Conservation (phyloP, 1,140 invertebrate species). For the Drosophila grimshawi region DNA sequence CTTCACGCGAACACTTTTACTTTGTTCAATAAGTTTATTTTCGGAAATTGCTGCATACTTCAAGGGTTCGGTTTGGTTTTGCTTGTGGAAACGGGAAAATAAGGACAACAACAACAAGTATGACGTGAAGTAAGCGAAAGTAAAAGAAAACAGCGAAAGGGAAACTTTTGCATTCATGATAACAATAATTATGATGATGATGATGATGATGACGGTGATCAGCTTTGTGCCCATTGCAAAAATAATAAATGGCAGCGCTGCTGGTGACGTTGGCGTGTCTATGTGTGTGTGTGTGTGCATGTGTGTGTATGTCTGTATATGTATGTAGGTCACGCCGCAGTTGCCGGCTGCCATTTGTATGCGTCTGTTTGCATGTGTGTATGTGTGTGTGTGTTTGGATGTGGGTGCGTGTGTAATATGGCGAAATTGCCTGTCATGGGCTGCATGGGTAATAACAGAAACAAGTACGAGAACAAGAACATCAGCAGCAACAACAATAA, state of each 20-base stretch:
- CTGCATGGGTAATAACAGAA: conserved; percentile 39
- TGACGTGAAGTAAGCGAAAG: conserved; percentile 29
- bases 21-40: conserved; percentile 61
- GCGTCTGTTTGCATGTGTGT: conserved; percentile 17
- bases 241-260: conserved; percentile 47
- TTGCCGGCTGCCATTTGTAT: conserved; percentile 37
- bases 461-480: conserved; percentile 35
- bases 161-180: conserved; percentile 33
- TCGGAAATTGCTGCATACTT: conserved; percentile 76
- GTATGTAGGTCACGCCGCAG: conserved; percentile 42
- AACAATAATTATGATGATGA: conserved; percentile 20
- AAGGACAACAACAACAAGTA: conserved; percentile 13
- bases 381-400: background rate
- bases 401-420: conserved; percentile 40
- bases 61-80: conserved; percentile 55
- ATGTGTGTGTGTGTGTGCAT: conserved; percentile 4
- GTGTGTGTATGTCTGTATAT: conserved; percentile 19
- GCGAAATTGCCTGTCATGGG: conserved; percentile 70
- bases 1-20: background rate
- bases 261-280: conserved; percentile 20
- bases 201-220: conserved; percentile 44
- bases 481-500: conserved; percentile 10
- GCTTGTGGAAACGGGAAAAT: conserved; percentile 20
- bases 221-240: conserved; percentile 41
- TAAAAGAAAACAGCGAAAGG: background rate